A percentile compares a stretch with the other conserved stretches of the same genome.
Conservation (phyloP, 2,113 vertebrate species). For the Paratilapia polleni region DNA sequence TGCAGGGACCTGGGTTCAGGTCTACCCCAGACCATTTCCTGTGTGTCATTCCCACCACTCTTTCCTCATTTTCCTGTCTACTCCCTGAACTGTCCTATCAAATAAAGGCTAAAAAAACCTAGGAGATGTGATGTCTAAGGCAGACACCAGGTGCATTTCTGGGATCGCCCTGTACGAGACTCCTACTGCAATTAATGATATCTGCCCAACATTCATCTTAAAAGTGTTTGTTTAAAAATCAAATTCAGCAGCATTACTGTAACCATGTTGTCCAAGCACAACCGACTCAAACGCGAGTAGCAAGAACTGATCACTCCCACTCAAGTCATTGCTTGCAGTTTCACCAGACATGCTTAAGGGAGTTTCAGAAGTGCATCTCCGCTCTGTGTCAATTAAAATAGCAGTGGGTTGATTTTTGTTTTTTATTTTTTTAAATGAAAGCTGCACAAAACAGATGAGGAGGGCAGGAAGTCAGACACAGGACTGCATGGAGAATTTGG, state of each 20-base stretch:
- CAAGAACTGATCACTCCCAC: background rate
- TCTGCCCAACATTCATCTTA: background rate
- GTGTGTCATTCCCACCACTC: too few relatives aligned
- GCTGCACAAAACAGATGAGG: background rate
- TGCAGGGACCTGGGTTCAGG: background rate
- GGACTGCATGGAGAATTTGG: background rate
- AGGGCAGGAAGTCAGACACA: too few relatives aligned
- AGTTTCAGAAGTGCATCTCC: background rate
- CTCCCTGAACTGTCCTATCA: background rate
- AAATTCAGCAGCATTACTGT: background rate
- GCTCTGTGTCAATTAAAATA: background rate
- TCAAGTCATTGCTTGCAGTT: background rate
- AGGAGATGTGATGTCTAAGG: background rate
- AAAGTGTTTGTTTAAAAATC: background rate
- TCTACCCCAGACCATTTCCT: background rate
- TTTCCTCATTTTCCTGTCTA: too few relatives aligned
- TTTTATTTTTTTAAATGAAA: background rate
- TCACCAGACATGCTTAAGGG: background rate
- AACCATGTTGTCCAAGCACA: accelerated
- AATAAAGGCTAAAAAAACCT: background rate
- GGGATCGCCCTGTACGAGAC: background rate
- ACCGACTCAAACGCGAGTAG: background rate
- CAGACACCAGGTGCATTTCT: too few relatives aligned
- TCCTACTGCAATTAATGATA: accelerated
- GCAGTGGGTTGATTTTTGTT: background rate